phyloP scores from a whole-genome alignment of 1,140 invertebrate species.

The Camponotus vicinus region DNA sequence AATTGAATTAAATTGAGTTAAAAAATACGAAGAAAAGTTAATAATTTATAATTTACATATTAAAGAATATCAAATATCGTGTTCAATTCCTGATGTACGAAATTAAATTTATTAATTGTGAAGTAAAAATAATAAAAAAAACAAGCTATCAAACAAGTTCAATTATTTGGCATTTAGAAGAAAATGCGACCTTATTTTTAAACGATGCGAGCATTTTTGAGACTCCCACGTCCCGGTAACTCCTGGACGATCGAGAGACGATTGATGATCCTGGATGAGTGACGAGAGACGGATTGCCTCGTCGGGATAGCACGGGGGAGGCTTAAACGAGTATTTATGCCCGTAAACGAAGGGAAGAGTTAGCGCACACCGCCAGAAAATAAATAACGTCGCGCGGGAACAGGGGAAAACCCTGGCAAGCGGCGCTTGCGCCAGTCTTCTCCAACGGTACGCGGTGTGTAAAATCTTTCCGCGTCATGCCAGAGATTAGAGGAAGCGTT shows the following conservation, averaged over 20 bases:
- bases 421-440: constrained; percentile 54
- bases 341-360: constrained; percentile 77
- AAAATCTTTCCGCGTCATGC: constrained; percentile 69
- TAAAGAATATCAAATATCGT: neutral
- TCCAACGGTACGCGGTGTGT: constrained; percentile 51
- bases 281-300: constrained; percentile 74
- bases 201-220: constrained; percentile 44
- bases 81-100: neutral
- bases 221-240: neutral
- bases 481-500: constrained; percentile 65
- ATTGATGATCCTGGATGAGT: constrained; percentile 72
- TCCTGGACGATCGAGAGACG: constrained; percentile 66
- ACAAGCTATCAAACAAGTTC: neutral
- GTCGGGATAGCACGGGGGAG: constrained; percentile 66
- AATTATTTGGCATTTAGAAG: neutral
- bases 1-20: neutral
- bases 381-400: constrained; percentile 71
- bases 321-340: constrained; percentile 77
- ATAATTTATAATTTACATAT: neutral
- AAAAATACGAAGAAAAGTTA: neutral
- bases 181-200: constrained; percentile 46
- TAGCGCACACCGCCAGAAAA: constrained; percentile 63
- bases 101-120: neutral
- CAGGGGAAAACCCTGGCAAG: constrained; percentile 61
- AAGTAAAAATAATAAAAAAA: neutral